These are phyloP conservation scores for Coracias cyanogaster DNA, from an alignment of 2,797 vertebrate species.

Conservation along the genomic window DNA sequence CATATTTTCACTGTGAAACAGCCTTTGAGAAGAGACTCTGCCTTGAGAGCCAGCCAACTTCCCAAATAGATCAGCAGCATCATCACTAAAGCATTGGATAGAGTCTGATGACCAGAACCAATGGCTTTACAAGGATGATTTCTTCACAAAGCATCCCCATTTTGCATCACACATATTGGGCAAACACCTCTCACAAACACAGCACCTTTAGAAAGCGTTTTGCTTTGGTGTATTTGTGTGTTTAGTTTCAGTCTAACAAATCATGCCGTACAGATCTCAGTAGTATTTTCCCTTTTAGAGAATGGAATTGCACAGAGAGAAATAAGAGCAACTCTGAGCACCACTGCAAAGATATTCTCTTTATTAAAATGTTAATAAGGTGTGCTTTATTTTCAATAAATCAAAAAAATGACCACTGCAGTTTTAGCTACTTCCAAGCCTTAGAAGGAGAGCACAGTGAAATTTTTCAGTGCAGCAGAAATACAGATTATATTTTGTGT, in stretches of 20 bases:
- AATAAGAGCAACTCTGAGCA: conserved; percentile 55
- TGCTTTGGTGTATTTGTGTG: conserved; percentile 44
- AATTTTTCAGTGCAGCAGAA: conserved; percentile 39
- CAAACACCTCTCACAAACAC: conserved; percentile 68
- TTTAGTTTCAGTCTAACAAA: conserved; percentile 72
- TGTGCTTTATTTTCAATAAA: conserved; percentile 77
- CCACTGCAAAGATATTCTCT: conserved; percentile 58
- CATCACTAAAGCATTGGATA: conserved; percentile 92
- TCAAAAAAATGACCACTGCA: conserved; percentile 58
- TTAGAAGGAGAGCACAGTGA: neutral
- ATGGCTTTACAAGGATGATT: conserved; percentile 94
- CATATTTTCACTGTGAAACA: conserved; percentile 97
- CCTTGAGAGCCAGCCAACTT: conserved; percentile 95
- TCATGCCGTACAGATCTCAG: conserved; percentile 51
- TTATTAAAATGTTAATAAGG: conserved; percentile 81
- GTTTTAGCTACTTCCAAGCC: conserved; percentile 32
- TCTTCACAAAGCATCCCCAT: conserved; percentile 83
- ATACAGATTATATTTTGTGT: conserved; percentile 63
- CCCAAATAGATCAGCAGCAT: conserved; percentile 96
- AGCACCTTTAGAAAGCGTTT: conserved; percentile 70
- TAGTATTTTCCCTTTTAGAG: conserved; percentile 48
- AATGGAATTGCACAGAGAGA: conserved; percentile 50
- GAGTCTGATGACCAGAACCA: conserved; percentile 93
- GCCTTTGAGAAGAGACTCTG: conserved; percentile 88
- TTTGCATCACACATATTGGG: conserved; percentile 79